Evolutionary conservation across 2,113 vertebrate species (phyloP).

Genomic region (Colinus virginianus): DNA sequence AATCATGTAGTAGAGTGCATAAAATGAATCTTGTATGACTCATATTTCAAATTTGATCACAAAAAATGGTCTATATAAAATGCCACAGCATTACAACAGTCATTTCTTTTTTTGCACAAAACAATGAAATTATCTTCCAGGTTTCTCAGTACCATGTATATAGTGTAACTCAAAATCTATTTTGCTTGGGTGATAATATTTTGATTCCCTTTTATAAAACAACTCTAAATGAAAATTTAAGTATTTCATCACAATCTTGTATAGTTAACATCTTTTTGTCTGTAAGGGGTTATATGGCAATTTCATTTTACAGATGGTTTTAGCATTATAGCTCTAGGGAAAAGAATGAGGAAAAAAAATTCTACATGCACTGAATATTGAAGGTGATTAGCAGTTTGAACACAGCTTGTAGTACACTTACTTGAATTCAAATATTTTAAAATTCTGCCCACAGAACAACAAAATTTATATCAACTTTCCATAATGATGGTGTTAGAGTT

Average conservation of each 20-base stretch:
- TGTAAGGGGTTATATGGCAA: background rate
- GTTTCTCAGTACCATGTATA: background rate
- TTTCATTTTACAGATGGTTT: background rate
- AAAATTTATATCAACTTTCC: conserved; percentile 4
- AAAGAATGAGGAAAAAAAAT: background rate
- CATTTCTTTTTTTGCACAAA: background rate
- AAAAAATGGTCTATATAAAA: background rate
- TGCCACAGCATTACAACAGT: background rate
- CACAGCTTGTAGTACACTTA: fast-evolving
- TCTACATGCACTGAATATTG: background rate
- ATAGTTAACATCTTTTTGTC: background rate
- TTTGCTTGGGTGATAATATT: conserved; percentile 12
- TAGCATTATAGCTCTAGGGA: background rate
- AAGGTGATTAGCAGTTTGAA: background rate
- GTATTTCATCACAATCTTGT: background rate
- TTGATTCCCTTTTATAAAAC: conserved; percentile 1
- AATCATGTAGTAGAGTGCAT: background rate
- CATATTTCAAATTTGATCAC: background rate
- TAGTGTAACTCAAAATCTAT: background rate
- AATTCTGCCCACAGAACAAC: background rate
- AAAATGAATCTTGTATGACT: background rate
- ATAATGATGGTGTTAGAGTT: background rate
- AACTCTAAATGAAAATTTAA: background rate
- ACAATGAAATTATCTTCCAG: background rate
- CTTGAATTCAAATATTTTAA: background rate